Conservation (phyloP, 2,113 vertebrate species). For the Montifringilla adamsi region DNA sequence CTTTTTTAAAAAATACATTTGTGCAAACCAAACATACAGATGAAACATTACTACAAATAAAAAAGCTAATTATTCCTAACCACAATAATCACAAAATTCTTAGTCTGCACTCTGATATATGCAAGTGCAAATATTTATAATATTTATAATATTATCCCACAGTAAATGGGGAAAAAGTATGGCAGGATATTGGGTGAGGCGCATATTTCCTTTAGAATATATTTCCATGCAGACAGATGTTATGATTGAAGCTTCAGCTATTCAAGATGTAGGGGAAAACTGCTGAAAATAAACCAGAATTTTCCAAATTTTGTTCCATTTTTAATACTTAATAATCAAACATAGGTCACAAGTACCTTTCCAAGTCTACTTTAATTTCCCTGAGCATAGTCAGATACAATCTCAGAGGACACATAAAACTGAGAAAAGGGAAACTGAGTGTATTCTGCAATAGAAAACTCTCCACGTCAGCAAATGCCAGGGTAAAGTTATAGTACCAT, state of each 20-base stretch:
- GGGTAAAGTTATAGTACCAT: neutral
- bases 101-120: neutral
- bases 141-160: too few relatives aligned
- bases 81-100: neutral
- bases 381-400: neutral
- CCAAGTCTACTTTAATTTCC: neutral
- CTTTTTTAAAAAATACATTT: neutral
- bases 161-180: neutral
- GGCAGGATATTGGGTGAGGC: neutral
- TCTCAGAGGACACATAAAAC: neutral
- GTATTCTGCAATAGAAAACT: neutral
- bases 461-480: neutral
- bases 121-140: neutral
- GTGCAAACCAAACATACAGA: neutral
- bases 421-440: neutral
- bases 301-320: neutral
- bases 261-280: neutral
- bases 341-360: neutral
- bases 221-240: neutral
- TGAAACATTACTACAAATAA: neutral
- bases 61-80: neutral
- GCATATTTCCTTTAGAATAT: neutral
- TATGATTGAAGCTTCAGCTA: neutral
- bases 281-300: neutral
- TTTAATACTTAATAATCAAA: neutral